Conservation (phyloP, 2,888 invertebrate species). For the Brachypalpus laphriformis region DNA sequence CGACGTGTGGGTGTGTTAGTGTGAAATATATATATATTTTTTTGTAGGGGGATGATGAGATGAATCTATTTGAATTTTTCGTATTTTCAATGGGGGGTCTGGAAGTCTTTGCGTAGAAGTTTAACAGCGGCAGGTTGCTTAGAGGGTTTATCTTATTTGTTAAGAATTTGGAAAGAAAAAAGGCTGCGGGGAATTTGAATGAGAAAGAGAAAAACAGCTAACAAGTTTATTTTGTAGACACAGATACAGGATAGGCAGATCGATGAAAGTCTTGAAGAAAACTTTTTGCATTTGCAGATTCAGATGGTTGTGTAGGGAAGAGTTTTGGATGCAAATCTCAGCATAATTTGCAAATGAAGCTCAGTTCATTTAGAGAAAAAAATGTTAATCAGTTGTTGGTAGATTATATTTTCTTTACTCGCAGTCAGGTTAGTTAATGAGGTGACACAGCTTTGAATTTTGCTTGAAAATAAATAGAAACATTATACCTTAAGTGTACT, state of each 20-base stretch:
- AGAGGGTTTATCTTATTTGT: constrained; percentile 37
- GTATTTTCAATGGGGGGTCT: neutral
- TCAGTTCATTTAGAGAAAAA: no score
- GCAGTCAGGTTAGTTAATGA: no score
- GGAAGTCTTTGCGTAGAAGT: constrained; percentile 15
- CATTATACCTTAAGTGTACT: no score
- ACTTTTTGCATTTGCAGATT: neutral
- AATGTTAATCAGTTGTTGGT: no score
- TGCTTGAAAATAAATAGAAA: no score
- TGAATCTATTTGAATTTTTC: constrained; percentile 18
- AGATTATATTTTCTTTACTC: no score
- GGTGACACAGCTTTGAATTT: no score
- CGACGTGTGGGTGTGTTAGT: neutral
- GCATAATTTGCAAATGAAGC: no score
- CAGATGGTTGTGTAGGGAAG: no score
- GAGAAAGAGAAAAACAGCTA: neutral
- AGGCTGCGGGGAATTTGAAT: neutral
- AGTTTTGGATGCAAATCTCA: no score
- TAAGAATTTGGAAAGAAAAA: neutral
- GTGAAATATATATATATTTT: constrained; percentile 1
- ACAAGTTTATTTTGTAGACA: neutral
- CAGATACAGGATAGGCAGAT: neutral
- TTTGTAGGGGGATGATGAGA: constrained; percentile 18
- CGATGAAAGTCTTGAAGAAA: no score
- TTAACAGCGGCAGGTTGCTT: constrained; percentile 47